Percentiles rank a stretch among this genome's conserved stretches.
Evolutionary conservation across 1,140 invertebrate genomes (phyloP).

Genomic region (Myzus persicae): DNA sequence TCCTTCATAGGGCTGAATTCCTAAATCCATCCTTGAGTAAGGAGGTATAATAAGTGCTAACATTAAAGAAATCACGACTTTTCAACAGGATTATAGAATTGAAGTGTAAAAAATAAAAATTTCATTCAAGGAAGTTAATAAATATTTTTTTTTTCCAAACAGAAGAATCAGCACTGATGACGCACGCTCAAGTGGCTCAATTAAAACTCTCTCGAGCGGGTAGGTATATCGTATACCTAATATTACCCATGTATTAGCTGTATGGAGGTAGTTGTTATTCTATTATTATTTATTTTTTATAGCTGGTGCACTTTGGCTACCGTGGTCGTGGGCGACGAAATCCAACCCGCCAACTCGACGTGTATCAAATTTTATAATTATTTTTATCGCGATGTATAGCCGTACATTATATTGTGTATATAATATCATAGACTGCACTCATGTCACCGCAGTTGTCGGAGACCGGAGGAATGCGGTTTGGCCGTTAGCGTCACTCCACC

Average conservation of each 20-base stretch:
- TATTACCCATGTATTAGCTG: no score
- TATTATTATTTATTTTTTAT: background rate
- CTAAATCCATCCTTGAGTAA: background rate
- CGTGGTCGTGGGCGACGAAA: background rate
- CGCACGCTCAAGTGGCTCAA: background rate
- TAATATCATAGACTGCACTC: background rate
- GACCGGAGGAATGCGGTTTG: constrained; percentile 8
- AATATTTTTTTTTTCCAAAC: background rate
- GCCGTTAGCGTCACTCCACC: background rate
- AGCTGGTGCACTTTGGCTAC: background rate
- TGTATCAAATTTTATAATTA: background rate
- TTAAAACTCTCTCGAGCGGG: background rate
- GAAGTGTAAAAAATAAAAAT: background rate
- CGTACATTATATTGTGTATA: background rate
- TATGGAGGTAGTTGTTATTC: background rate
- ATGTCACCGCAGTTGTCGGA: background rate
- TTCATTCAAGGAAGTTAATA: background rate
- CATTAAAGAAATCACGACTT: background rate
- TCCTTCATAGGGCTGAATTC: no score
- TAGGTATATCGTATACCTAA: background rate
- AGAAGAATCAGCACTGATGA: background rate
- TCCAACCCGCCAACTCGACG: background rate
- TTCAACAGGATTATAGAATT: background rate
- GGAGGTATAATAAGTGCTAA: no score
- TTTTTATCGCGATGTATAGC: background rate